phyloP scores from a whole-genome alignment of 1,140 invertebrate genomes.

The Caenorhabditis brenneri region DNA sequence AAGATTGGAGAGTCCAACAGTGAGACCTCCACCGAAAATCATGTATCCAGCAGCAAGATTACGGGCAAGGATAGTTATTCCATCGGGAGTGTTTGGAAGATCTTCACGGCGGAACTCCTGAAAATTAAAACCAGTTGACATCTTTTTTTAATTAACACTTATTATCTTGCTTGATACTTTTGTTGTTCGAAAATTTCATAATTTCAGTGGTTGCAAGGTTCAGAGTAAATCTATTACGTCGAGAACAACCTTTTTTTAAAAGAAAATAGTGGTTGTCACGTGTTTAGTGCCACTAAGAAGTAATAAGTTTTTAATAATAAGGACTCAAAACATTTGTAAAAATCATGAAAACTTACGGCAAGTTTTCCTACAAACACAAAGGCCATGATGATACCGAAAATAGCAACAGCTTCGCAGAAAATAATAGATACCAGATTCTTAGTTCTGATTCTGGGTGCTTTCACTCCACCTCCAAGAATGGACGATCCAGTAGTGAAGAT shows the following conservation, averaged over 20 bases:
- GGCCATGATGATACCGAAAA: conserved; percentile 96
- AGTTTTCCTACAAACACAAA: conserved; percentile 89
- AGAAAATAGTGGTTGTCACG: background rate
- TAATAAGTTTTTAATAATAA: conserved; percentile 31
- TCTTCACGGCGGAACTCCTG: conserved; percentile 53
- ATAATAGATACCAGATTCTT: conserved; percentile 99
- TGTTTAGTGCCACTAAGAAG: background rate
- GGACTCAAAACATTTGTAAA: background rate
- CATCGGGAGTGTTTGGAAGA: background rate
- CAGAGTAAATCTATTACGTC: too few species aligned
- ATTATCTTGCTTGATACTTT: too few species aligned
- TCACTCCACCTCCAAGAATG: conserved; percentile 95
- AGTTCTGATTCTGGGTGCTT: conserved; percentile 96
- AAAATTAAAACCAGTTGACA: conserved; percentile 16
- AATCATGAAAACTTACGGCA: conserved; percentile 62
- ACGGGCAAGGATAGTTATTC: conserved; percentile 55
- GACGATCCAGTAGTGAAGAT: conserved; percentile 94
- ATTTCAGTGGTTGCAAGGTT: too few species aligned
- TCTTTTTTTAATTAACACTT: too few species aligned
- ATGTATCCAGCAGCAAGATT: conserved; percentile 80
- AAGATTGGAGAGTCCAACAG: conserved; percentile 90
- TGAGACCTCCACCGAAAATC: conserved; percentile 92
- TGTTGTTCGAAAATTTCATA: too few species aligned
- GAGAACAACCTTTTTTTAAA: too few species aligned
- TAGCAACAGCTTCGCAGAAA: conserved; percentile 97